Percentiles rank a stretch among this genome's conserved stretches.
These are phyloP conservation scores for Pilophorus perplexus DNA, from an alignment of 2,888 invertebrate species.

Conservation along the genomic window DNA sequence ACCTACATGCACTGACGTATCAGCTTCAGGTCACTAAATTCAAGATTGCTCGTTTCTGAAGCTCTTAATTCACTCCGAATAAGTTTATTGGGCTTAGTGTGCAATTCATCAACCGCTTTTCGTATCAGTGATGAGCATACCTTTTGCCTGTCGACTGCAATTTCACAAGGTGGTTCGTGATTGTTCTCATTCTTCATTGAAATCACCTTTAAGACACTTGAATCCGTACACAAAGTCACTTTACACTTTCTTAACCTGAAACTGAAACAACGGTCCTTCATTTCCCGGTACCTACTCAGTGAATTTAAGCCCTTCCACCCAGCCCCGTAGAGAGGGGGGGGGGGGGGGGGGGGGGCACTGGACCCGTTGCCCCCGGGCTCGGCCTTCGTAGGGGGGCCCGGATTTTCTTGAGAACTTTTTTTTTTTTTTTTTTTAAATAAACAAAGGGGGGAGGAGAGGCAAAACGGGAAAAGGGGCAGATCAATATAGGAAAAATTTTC, in stretches of 20 bases:
- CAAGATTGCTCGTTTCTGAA: constrained; percentile 9
- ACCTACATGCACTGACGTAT: too few relatives aligned
- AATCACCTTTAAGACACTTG: constrained; percentile 18
- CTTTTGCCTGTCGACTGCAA: constrained; percentile 12
- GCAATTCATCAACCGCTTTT: constrained; percentile 21
- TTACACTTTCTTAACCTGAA: not conserved
- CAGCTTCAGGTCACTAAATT: constrained; percentile 12
- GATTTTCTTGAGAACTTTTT: too few relatives aligned
- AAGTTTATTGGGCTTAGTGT: constrained; percentile 21
- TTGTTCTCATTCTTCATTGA: constrained; percentile 7
- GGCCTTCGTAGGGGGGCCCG: too few relatives aligned
- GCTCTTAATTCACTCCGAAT: constrained; percentile 4
- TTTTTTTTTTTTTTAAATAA: too few relatives aligned
- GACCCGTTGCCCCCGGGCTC: too few relatives aligned
- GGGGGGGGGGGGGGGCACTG: too few relatives aligned
- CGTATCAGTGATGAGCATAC: constrained; percentile 18
- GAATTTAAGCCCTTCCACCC: too few relatives aligned
- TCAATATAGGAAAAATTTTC: too few relatives aligned
- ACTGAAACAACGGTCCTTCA: not conserved
- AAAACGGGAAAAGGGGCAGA: too few relatives aligned
- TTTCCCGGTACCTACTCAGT: not conserved
- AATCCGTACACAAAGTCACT: constrained; percentile 19
- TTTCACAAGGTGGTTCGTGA: constrained; percentile 9
- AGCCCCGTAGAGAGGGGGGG: too few relatives aligned
- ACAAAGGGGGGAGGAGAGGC: too few relatives aligned